Evolutionary conservation across 92 coral and sea anemone genomes (phyloP), one percentile per base, ranked within the genome.

Genomic region (Chrysogorgia sp.): DNA sequence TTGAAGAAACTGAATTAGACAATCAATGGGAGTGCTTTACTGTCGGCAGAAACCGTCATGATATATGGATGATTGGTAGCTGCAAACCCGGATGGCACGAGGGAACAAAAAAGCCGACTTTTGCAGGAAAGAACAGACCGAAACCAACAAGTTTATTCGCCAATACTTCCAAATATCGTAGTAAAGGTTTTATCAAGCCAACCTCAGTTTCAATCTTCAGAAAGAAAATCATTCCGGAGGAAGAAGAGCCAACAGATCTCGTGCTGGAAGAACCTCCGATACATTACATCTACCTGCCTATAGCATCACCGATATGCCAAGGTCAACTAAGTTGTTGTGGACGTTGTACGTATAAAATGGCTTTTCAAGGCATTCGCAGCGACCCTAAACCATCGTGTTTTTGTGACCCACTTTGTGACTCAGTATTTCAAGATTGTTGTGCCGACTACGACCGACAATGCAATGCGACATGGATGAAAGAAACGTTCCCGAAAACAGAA

Each of bases 381-480:
- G 17, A 2, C 34, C 19, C 0, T 19, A 32, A 63, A 21, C 45
- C 69, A 10, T 3, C 74, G 74, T 67, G 74, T 40, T 67, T 37
- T 47, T 67, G 74, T 17, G 74, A 67, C 20, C 56, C 56, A 12
- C 31, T 19, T 3, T 67, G 74, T 40, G 57, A 67, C 14, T 13
- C 30, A 13, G 22, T 67, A 5, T 67, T 67, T 34, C 25, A 41
- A 10, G 74, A 67, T 20, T 67, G 74, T 41, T 67, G 74, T 56
- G 74, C 56, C n/a, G 74, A 67, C 57, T 67, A 40, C 57, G 32
- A 20, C n/a, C 20, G 41, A 20, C 15, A 67, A 40, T 67, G 74
- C 74, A 47, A 47, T 3, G 34, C 45, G 0, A 41, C 56, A 10
- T 57, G 17, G 17, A 57, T 29, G 34, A 23, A 23, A 23, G 52